These are phyloP conservation scores for Alentia gelatinosa DNA, from an alignment of 2,888 invertebrate species.

Conservation along the genomic window DNA sequence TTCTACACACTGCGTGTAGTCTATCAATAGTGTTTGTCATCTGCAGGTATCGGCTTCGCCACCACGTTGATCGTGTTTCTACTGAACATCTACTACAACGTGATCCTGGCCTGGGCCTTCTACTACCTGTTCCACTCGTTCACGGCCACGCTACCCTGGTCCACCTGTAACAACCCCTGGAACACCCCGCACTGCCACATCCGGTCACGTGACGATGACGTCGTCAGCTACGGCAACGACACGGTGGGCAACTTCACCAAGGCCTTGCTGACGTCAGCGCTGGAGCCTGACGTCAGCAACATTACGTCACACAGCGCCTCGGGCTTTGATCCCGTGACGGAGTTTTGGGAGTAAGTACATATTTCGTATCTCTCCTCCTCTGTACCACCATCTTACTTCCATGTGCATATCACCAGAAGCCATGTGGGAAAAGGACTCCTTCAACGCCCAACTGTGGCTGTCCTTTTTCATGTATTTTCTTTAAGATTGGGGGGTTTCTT, in stretches of 20 bases:
- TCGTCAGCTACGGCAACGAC: background rate
- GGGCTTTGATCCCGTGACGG: slow-evolving; percentile 59
- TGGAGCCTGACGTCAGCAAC: background rate
- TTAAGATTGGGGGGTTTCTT: background rate
- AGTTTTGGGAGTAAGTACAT: slow-evolving; percentile 62
- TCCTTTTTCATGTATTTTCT: background rate
- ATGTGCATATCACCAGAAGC: too few relatives aligned
- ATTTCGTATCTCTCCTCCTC: too few relatives aligned
- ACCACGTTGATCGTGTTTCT: slow-evolving; percentile 81
- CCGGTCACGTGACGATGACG: background rate
- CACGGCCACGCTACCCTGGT: slow-evolving; percentile 79
- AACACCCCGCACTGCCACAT: slow-evolving; percentile 73
- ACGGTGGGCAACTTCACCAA: slow-evolving; percentile 6
- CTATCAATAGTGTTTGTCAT: background rate
- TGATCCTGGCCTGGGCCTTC: slow-evolving; percentile 80
- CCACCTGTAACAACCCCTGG: slow-evolving; percentile 81
- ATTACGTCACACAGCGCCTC: slow-evolving; percentile 25
- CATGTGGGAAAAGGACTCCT: background rate
- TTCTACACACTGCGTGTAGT: background rate
- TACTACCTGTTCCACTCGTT: slow-evolving; percentile 57
- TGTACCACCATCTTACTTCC: too few relatives aligned
- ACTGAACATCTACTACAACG: slow-evolving; percentile 82
- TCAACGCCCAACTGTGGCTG: background rate
- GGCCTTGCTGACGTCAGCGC: background rate
- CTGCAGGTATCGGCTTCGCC: slow-evolving; percentile 81